Conservation (phyloP, 2,888 invertebrate species). For the Epiblema foenella region DNA sequence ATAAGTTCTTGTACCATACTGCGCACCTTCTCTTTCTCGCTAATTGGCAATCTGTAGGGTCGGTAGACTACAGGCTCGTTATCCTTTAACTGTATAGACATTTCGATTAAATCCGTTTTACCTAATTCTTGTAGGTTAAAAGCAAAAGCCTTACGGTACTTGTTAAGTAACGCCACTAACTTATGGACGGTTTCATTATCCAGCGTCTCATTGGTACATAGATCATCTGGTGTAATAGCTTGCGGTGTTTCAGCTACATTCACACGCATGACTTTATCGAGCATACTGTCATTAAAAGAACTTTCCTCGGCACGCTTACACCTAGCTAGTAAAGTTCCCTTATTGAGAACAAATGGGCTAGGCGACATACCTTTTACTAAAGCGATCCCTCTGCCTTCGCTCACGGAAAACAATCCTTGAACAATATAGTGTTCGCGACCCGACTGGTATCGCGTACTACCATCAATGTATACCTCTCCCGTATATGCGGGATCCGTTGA, state of each 20-base stretch:
- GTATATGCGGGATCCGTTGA: slow-evolving; percentile 17
- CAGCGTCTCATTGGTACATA: not conserved
- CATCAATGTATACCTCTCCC: slow-evolving; percentile 31
- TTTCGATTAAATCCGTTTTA: not conserved
- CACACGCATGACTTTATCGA: slow-evolving; percentile 13
- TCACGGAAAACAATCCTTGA: slow-evolving; percentile 26
- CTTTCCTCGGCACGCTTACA: slow-evolving; percentile 18
- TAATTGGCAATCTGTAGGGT: slow-evolving; percentile 20
- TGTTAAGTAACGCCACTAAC: slow-evolving; percentile 7
- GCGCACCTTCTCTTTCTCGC: slow-evolving; percentile 8
- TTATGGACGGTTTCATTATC: slow-evolving; percentile 1
- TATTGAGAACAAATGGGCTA: not conserved
- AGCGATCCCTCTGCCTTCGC: not conserved
- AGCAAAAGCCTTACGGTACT: slow-evolving; percentile 17
- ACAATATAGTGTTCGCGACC: slow-evolving; percentile 31
- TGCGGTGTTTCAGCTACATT: not conserved
- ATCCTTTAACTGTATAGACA: slow-evolving; percentile 10
- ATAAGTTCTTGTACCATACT: slow-evolving; percentile 26
- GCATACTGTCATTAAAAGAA: not conserved
- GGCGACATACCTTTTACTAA: slow-evolving; percentile 11
- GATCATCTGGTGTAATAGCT: not conserved
- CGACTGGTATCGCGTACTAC: slow-evolving; percentile 24
- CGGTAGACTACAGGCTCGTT: slow-evolving; percentile 15
- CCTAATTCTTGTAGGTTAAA: slow-evolving; percentile 16
- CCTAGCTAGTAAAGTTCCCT: slow-evolving; percentile 11